Percentiles rank a stretch among this genome's conserved stretches.
Conservation (phyloP, 1,140 invertebrate genomes). For the Penaeus chinensis region DNA sequence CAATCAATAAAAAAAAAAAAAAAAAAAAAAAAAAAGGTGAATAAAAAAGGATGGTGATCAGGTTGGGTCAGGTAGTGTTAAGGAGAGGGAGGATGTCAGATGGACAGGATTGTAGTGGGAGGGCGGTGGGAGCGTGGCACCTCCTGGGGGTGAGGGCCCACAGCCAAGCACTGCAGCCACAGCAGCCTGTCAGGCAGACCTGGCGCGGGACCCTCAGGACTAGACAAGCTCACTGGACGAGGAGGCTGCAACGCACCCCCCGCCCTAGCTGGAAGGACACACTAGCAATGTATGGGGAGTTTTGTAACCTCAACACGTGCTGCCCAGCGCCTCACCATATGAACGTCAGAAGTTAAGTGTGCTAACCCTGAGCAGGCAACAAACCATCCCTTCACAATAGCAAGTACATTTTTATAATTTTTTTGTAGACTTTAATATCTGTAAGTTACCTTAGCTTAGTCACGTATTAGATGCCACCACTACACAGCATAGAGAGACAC, state of each 20-base stretch:
- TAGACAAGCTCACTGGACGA: constrained; percentile 57
- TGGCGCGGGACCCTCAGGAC: constrained; percentile 45
- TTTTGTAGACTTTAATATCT: constrained; percentile 54
- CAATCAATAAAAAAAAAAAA: too few relatives aligned
- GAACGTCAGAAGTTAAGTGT: constrained; percentile 29
- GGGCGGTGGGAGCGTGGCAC: constrained; percentile 29
- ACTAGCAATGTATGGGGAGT: not conserved
- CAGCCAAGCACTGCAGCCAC: constrained; percentile 8
- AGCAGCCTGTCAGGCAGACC: constrained; percentile 7
- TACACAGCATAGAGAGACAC: constrained; percentile 54
- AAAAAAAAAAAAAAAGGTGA: not conserved
- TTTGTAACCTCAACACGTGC: constrained; percentile 16
- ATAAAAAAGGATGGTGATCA: not conserved
- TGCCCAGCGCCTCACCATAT: constrained; percentile 25
- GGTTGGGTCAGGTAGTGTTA: not conserved
- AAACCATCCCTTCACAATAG: constrained; percentile 55
- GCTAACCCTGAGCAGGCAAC: constrained; percentile 57
- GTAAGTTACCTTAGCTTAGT: constrained; percentile 33
- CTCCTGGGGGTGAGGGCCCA: constrained; percentile 37
- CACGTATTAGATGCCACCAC: constrained; percentile 55
- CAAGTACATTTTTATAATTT: constrained; percentile 46
- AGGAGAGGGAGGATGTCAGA: not conserved
- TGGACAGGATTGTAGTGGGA: not conserved
- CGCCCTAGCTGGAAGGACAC: constrained; percentile 13
- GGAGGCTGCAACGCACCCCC: constrained; percentile 34